phyloP scores from a whole-genome alignment of 2,888 invertebrate species.

The Trypoxylon attenuatum region DNA sequence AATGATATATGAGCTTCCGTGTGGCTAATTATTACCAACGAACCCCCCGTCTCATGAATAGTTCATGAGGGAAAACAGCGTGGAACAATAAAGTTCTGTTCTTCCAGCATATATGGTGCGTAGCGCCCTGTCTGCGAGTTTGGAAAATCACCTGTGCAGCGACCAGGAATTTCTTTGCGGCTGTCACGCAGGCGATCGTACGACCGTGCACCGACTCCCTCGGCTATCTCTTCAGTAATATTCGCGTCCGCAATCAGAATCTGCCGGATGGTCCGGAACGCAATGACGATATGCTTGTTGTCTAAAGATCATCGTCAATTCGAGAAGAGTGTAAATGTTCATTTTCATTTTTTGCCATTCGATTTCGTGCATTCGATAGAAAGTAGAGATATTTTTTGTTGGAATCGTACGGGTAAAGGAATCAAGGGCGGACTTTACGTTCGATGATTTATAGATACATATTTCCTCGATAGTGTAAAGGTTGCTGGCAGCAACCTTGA shows the following conservation, averaged over 20 bases:
- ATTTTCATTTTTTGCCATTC: too few species aligned
- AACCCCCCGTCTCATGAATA: too few species aligned
- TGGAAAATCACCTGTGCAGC: slow-evolving; percentile 82
- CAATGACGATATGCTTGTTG: slow-evolving; percentile 67
- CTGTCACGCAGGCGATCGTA: slow-evolving; percentile 79
- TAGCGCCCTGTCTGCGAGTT: slow-evolving; percentile 81
- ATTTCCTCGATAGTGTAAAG: too few species aligned
- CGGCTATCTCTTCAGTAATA: slow-evolving; percentile 79
- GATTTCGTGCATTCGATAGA: too few species aligned
- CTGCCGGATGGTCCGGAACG: slow-evolving; percentile 76
- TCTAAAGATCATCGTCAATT: too few species aligned
- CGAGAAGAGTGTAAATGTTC: too few species aligned
- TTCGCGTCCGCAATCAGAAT: slow-evolving; percentile 77
- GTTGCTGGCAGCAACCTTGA: background rate
- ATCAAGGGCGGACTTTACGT: too few species aligned
- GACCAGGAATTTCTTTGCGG: slow-evolving; percentile 77
- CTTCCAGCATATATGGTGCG: slow-evolving; percentile 85
- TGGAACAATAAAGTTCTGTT: background rate
- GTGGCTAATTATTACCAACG: too few species aligned
- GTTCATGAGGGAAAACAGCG: slow-evolving; percentile 1
- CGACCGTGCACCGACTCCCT: slow-evolving; percentile 80
- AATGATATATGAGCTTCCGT: too few species aligned
- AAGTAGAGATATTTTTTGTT: too few species aligned
- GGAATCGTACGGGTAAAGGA: too few species aligned
- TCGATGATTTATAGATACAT: too few species aligned